Evolutionary conservation across 2,888 invertebrate genomes (phyloP), one percentile per base, ranked within the genome.

Genomic region (Octonoba sinensis): DNA sequence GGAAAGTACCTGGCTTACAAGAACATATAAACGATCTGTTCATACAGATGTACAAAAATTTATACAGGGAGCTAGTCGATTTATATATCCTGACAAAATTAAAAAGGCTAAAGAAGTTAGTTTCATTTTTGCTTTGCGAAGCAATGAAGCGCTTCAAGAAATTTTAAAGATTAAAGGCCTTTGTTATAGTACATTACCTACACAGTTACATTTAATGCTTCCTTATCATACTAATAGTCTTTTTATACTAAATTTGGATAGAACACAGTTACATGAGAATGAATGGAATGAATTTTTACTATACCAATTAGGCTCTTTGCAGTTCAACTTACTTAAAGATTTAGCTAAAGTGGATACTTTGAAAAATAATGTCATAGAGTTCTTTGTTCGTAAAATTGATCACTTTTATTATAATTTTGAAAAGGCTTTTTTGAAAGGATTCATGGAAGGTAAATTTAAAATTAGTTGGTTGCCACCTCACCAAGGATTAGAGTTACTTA

Each of bases 201-300:
- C 62, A 27, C 62, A 62, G 18, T 62, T 62, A 44, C 24, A 27
- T 4, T 16, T 62, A 16, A 36, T 4, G 13, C 62, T 62, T 36
- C 62, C 62, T 8, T 62, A 62, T 16, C 62, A 62, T 12, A 16
- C 18, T 2, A 62, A 62, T 18, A 62, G 62, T 27, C 16, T 27
- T 44, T 62, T 62, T 16, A 62, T 62, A 3, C n/a, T 62, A 15
- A 62, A 62, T 62, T 24, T 62, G 15, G 62, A 62, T 18, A 27
- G 62, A 62, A 62, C 62, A 27, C 62, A 62, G 15, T 12, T 62
- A 15, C 62, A 62, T 36, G 62, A 62, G 36, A 62, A 62, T 16
- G 62, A 62, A 27, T 62, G 62, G 62, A 62, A 62, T 24, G 27
- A 44, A 6, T 27, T 27, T 36, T 44, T 62, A 12, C 3, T 62